Evolutionary conservation across 92 coral and sea anemone species (phyloP).

Genomic region (Zoanthus gigantus): DNA sequence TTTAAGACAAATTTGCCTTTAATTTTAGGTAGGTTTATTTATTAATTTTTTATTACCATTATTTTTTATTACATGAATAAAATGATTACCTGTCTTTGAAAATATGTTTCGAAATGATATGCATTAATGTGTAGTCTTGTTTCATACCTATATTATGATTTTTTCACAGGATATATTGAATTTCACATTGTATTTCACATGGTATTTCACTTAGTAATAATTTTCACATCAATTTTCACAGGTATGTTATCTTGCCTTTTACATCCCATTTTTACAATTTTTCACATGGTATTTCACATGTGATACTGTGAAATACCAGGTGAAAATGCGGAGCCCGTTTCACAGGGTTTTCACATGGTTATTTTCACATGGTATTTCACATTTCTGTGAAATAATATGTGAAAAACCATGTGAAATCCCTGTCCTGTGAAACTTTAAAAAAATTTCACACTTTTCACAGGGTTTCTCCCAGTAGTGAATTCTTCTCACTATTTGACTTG

Average conservation of each 20-base stretch:
- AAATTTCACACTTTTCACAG: constrained; percentile 43
- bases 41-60: no score
- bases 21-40: no score
- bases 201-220: background rate
- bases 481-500: no score
- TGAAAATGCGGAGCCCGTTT: constrained; percentile 18
- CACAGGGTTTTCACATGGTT: background rate
- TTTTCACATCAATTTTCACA: constrained; percentile 43
- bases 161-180: background rate
- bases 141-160: background rate
- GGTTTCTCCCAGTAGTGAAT: constrained; percentile 35
- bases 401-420: background rate
- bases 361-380: constrained; percentile 46
- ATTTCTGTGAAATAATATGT: constrained; percentile 5
- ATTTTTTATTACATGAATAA: no score
- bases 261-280: background rate
- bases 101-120: background rate
- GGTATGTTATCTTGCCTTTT: constrained; percentile 8
- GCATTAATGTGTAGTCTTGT: background rate
- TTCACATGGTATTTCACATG: background rate
- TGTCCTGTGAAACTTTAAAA: constrained; percentile 7
- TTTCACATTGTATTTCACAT: constrained; percentile 45
- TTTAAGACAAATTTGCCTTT: no score
- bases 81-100: no score
- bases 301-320: background rate